Conservation (phyloP, 2,113 vertebrate genomes). For the Gallinago paraguaiae region DNA sequence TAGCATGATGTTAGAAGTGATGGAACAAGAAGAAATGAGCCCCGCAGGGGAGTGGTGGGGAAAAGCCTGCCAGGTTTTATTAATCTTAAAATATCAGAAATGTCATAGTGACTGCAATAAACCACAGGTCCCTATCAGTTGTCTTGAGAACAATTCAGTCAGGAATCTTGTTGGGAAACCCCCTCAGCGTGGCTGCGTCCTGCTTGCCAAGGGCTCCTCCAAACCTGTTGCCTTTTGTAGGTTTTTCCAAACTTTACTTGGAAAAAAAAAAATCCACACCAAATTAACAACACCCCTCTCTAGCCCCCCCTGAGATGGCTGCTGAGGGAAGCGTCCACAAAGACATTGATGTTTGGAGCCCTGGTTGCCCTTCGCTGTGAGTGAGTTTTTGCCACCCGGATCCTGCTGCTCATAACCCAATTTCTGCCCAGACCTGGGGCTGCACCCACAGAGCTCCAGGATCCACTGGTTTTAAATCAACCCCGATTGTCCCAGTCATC, state of each 20-base stretch:
- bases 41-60: fast-evolving
- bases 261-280: not conserved
- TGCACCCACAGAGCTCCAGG: not conserved
- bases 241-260: not conserved
- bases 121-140: constrained; percentile 16
- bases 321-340: not conserved
- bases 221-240: not conserved
- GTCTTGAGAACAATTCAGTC: not conserved
- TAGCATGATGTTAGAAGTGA: not conserved
- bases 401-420: not conserved
- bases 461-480: not conserved
- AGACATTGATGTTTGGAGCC: not conserved
- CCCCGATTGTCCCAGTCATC: not conserved
- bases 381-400: not conserved
- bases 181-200: not conserved
- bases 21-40: not conserved
- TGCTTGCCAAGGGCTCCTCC: not conserved
- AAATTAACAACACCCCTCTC: too few species aligned
- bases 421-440: not conserved
- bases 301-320: not conserved
- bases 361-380: fast-evolving
- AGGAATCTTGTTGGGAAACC: not conserved
- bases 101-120: constrained; percentile 29
- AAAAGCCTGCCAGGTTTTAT: constrained; percentile 19
- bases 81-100: constrained; percentile 35